Percentiles rank a stretch among this genome's conserved stretches.
Evolutionary conservation across 2,797 vertebrate genomes (phyloP).

Genomic region (Eutrigla gurnardus): DNA sequence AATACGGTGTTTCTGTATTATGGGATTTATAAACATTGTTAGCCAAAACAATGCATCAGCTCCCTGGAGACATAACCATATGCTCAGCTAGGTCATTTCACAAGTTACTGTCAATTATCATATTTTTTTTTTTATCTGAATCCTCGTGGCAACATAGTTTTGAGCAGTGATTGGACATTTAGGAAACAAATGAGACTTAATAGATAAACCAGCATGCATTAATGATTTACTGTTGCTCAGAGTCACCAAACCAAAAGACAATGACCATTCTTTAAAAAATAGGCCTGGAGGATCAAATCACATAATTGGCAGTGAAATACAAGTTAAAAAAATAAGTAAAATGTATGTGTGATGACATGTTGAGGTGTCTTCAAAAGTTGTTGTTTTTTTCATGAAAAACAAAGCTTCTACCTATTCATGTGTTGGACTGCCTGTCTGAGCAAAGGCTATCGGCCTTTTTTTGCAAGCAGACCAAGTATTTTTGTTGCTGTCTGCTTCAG

Average conservation of each 20-base stretch:
- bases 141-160: neutral
- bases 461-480: conserved; percentile 49
- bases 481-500: conserved; percentile 58
- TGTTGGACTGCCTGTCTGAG: conserved; percentile 40
- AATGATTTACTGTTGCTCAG: neutral
- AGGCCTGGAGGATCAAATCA: neutral
- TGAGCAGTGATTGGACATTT: neutral
- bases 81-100: conserved; percentile 29
- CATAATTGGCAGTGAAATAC: neutral
- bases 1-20: conserved; percentile 33
- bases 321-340: neutral
- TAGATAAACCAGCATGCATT: neutral
- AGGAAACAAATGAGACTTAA: neutral
- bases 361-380: conserved; percentile 12
- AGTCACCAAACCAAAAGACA: neutral
- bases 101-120: conserved; percentile 44
- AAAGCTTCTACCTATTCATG: conserved; percentile 20
- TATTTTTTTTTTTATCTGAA: neutral
- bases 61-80: conserved; percentile 36
- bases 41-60: conserved; percentile 36
- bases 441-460: conserved; percentile 29
- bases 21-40: conserved; percentile 36
- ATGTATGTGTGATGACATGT: neutral
- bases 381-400: conserved; percentile 9
- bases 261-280: neutral